Evolutionary conservation across 2,888 invertebrate species (phyloP).

Genomic region (Lottia gigantea): DNA sequence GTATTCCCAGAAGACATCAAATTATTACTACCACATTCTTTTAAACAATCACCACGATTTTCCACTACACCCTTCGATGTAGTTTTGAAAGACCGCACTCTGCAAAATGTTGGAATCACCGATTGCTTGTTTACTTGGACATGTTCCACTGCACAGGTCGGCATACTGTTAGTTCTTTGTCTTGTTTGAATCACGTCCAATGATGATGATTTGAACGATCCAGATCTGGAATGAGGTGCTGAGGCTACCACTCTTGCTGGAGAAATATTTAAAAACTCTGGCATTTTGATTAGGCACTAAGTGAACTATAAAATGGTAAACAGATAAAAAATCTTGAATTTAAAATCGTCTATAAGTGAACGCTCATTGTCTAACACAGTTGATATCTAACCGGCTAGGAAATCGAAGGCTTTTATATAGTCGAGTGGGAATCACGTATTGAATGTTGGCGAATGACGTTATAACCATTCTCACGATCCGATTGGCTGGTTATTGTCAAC

Average conservation of each 20-base stretch:
- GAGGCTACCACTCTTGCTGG: conserved; percentile 31
- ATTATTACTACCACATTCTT: conserved; percentile 86
- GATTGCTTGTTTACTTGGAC: conserved; percentile 12
- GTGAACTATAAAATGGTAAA: background rate
- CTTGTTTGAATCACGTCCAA: background rate
- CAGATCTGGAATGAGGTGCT: conserved; percentile 54
- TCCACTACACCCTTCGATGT: conserved; percentile 83
- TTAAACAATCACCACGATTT: conserved; percentile 90
- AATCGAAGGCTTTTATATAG: too few relatives aligned
- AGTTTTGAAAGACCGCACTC: conserved; percentile 91
- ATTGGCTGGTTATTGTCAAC: too few relatives aligned
- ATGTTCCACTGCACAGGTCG: conserved; percentile 29
- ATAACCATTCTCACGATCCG: too few relatives aligned
- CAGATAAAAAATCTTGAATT: too few relatives aligned
- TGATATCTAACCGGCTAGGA: too few relatives aligned
- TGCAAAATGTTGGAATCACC: conserved; percentile 46
- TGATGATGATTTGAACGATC: conserved; percentile 51
- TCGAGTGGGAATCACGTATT: too few relatives aligned
- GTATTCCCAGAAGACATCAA: conserved; percentile 77
- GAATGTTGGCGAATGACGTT: too few relatives aligned
- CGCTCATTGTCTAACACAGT: too few relatives aligned
- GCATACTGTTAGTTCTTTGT: conserved; percentile 49
- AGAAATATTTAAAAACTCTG: conserved; percentile 16
- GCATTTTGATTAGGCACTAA: background rate
- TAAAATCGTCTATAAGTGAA: too few relatives aligned